phyloP scores from a whole-genome alignment of 1,140 invertebrate genomes.

The Zaprionus nigranus region DNA sequence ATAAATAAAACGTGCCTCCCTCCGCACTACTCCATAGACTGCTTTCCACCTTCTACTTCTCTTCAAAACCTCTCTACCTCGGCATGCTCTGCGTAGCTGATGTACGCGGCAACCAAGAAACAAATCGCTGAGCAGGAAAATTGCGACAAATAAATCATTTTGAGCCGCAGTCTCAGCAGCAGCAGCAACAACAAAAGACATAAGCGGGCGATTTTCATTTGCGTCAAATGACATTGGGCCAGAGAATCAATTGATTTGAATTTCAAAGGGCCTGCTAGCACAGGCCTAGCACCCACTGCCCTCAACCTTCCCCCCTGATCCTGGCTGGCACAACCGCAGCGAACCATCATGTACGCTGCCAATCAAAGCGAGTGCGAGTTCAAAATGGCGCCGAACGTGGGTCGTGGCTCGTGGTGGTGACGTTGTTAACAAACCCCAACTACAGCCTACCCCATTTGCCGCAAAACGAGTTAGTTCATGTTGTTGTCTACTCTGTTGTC shows the following conservation, averaged over 20 bases:
- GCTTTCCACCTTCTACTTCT: neutral
- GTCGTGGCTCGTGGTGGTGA: slow-evolving; percentile 47
- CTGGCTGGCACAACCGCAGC: slow-evolving; percentile 50
- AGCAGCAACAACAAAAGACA: slow-evolving; percentile 71
- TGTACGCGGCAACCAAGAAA: slow-evolving; percentile 37
- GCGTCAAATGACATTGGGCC: slow-evolving; percentile 76
- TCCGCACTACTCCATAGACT: neutral
- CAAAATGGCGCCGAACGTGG: slow-evolving; percentile 64
- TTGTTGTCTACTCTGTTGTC: slow-evolving; percentile 4
- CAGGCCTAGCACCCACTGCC: slow-evolving; percentile 22
- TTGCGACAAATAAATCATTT: slow-evolving; percentile 83
- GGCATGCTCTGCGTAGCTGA: neutral
- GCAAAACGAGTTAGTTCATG: slow-evolving; percentile 63
- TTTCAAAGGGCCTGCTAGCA: slow-evolving; percentile 62
- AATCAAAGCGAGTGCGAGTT: slow-evolving; percentile 67
- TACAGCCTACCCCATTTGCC: slow-evolving; percentile 53
- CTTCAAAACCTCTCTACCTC: neutral
- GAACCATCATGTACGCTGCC: slow-evolving; percentile 68
- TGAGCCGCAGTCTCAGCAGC: slow-evolving; percentile 56
- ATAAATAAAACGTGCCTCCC: slow-evolving; percentile 61
- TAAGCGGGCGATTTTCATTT: slow-evolving; percentile 82
- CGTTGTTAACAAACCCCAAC: slow-evolving; percentile 78
- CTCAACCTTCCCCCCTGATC: neutral
- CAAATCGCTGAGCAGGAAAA: slow-evolving; percentile 78
- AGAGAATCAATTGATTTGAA: slow-evolving; percentile 81